Evolutionary conservation across 2,888 invertebrate genomes (phyloP), one percentile per base, ranked within the genome.

Genomic region (Cantharis flavilabris): DNA sequence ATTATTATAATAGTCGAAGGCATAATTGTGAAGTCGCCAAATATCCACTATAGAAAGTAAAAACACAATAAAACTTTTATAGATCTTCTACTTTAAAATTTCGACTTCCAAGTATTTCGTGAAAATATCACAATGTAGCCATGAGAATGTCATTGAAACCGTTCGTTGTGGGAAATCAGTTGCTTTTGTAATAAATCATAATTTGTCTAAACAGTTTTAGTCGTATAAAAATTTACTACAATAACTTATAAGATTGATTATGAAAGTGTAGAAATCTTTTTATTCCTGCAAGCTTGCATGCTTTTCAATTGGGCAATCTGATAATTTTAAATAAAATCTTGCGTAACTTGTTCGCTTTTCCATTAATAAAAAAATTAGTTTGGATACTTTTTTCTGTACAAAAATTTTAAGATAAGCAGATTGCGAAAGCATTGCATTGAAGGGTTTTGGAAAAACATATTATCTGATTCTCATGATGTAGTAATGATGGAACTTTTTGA

Each of bases 1-100:
- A 77, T 74, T 77, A 74, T 71, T 33, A 30, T 64, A 74, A 77
- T 77, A 72, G 73, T 76, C 69, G 76, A n/a, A 73, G n/a, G 67
- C 70, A 73, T 76, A 73, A 76, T 72, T 76, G 72, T 20, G 64
- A 23, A 62, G 65, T 71, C 67, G 65, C 49, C 67, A 33, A 71
- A 75, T 69, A 71, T 75, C 69, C 33, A 26, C 23, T 10, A 20
- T n/a, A 67, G n/a, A 67, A 49, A 49, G n/a, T 49, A 49, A 49
- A 49, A 49, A 49, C n/a, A 49, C 49, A 49, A 49, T 49, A 49
- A 49, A 49, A 49, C 2, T 49, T 49, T 49, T 49, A 49, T n/a
- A 49, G 49, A 49, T 49, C 49, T 49, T 5, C 49, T 49, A 49
- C 49, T 49, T 49, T 49, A 49, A 49, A 49, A 49, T 49, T 49